Conservation (phyloP, 2,888 invertebrate genomes). For the Belgica antarctica region DNA sequence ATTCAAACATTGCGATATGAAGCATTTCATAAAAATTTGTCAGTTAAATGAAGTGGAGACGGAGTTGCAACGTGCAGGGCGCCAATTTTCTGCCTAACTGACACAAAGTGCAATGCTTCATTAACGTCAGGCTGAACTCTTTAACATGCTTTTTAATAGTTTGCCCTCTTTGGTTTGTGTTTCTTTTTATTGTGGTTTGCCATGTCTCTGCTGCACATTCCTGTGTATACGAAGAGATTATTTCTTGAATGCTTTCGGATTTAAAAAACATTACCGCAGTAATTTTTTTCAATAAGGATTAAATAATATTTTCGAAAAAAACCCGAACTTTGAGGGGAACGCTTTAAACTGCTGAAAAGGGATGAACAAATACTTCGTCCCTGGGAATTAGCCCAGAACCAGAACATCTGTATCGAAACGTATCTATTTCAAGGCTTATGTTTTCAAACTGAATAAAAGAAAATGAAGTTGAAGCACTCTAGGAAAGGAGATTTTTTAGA, state of each 20-base stretch:
- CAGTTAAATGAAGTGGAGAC: background rate
- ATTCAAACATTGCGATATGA: conserved; percentile 5
- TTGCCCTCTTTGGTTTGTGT: conserved; percentile 9
- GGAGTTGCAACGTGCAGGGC: conserved; percentile 3
- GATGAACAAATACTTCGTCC: background rate
- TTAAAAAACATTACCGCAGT: conserved; percentile 40
- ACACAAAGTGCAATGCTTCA: background rate
- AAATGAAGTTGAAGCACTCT: conserved; percentile 5
- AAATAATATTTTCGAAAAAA: conserved; percentile 8
- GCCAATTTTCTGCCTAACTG: conserved; percentile 31
- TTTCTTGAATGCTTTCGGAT: conserved; percentile 10
- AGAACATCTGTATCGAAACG: conserved; percentile 27
- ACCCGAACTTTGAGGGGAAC: background rate
- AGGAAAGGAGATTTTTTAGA: background rate
- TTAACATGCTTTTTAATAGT: conserved; percentile 5
- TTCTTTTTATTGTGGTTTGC: conserved; percentile 24
- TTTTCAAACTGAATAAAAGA: too few relatives aligned
- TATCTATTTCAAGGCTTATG: conserved; percentile 28
- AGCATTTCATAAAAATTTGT: conserved; percentile 24
- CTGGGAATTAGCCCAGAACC: conserved; percentile 23
- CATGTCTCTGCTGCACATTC: background rate
- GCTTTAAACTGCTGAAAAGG: background rate
- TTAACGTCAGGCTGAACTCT: background rate
- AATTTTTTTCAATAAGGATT: conserved; percentile 41
- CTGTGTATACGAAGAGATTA: background rate